phyloP scores from a whole-genome alignment of 2,797 vertebrate genomes.

The Huso huso region DNA sequence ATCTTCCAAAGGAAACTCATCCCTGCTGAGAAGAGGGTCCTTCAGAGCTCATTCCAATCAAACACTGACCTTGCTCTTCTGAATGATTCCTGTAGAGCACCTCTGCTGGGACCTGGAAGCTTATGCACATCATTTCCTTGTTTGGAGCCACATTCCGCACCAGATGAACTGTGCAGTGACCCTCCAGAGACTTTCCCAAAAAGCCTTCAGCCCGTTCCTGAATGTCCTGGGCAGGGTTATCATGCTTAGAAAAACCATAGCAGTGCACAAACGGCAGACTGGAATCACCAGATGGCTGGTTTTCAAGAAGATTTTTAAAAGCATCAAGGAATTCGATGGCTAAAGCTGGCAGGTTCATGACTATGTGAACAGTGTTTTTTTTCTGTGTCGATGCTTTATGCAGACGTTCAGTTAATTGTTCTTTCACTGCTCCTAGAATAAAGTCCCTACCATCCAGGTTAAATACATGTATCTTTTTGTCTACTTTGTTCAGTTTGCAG shows the following conservation, averaged over 20 bases:
- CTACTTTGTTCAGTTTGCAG: constrained; percentile 84
- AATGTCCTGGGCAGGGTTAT: constrained; percentile 63
- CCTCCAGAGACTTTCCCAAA: constrained; percentile 62
- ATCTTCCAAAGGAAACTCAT: no score
- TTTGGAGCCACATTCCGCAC: constrained; percentile 91
- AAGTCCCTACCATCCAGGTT: constrained; percentile 88
- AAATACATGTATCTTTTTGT: constrained; percentile 63
- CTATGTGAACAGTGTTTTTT: constrained; percentile 58
- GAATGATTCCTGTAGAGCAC: constrained; percentile 59
- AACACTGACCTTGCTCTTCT: constrained; percentile 56
- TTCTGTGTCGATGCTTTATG: constrained; percentile 31
- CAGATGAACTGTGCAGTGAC: constrained; percentile 63
- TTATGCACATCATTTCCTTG: constrained; percentile 94
- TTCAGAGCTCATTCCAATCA: no score
- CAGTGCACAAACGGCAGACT: constrained; percentile 77
- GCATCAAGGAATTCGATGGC: constrained; percentile 81
- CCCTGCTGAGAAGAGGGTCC: no score
- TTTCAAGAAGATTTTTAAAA: constrained; percentile 66
- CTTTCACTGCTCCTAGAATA: constrained; percentile 69
- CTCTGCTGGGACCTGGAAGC: constrained; percentile 69
- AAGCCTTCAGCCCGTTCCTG: constrained; percentile 57
- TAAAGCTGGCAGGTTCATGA: constrained; percentile 91
- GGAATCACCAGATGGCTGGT: constrained; percentile 22
- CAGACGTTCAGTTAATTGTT: constrained; percentile 64
- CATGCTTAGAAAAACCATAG: constrained; percentile 85